Base-by-base conservation (phyloP, 2,113 vertebrate genomes). In the Dascyllus trimaculatus region DNA sequence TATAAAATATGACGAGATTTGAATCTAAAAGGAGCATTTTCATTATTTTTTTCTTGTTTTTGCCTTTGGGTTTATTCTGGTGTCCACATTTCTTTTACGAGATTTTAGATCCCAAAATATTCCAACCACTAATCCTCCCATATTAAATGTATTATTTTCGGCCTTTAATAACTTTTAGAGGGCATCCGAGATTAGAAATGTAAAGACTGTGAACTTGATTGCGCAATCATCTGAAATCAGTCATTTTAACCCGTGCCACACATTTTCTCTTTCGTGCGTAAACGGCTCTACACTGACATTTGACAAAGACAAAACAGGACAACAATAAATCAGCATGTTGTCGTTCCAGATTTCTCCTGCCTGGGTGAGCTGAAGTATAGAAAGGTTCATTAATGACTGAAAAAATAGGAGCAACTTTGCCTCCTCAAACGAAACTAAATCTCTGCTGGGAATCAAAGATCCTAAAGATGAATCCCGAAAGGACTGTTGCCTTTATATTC, bases 271-370 rank as follows among this genome's bases (percentile, higher is more conserved):
- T 22, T 25, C 19, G 48, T 45, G 64, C 53, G 22, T 45, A 6
- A 40, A 52, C 43, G 17, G 8, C 22, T 82, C 51, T 61, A 59
- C 45, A 40, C 24, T 45, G 19, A 6, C 5, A 52, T 17, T 53
- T 26, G 49, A 21, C 24, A 19, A 48, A 60, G 74, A 64, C 35
- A 60, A 76, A 71, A 59, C 40, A 79, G n/a, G n/a, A n/a, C n/a
- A n/a, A n/a, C n/a, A n/a, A n/a, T n/a, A n/a, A 65, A 78, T 91
- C 84, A 71, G 74, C 52, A 56, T 58, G 73, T 82, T 71, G 67
- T 87, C 35, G n/a, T 75, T 86, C 69, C 25, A 62, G 21, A 60
- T 67, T 54, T 32, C 10, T 45, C 24, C 69, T 53, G 46, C 22
- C 5, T 17, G 17, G 6, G 29, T 62, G 83, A 61, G 63, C n/a